phyloP scores from a whole-genome alignment of 37 sponge, comb jelly and placozoan genomes.

The Bolinopsis microptera region DNA sequence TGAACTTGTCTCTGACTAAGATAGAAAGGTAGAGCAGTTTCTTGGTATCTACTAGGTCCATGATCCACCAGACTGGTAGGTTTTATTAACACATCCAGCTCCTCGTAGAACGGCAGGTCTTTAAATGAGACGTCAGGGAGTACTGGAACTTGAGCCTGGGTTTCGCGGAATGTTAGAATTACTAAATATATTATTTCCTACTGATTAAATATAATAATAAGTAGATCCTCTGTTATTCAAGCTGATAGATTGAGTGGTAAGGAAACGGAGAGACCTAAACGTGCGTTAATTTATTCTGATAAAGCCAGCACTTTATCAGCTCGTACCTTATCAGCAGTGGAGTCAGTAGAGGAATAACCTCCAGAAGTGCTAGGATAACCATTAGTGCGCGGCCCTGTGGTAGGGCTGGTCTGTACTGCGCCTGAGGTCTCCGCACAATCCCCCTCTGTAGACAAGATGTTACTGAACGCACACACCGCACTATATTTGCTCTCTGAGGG shows the following conservation, averaged over 20 bases:
- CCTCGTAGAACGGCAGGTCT: constrained; percentile 65
- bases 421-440: background rate
- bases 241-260: too few species aligned
- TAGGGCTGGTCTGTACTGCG: background rate
- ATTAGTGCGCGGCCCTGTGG: background rate
- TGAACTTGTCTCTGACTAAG: constrained; percentile 61
- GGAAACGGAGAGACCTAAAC: too few species aligned
- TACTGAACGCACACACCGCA: background rate
- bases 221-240: too few species aligned
- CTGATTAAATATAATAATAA: too few species aligned
- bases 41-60: constrained; percentile 54
- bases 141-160: constrained; percentile 61
- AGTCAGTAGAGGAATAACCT: background rate
- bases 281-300: too few species aligned
- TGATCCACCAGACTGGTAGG: constrained; percentile 54
- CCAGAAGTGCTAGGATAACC: background rate
- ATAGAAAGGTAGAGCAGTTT: constrained; percentile 61
- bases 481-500: background rate
- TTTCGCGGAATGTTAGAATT: background rate
- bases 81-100: constrained; percentile 30
- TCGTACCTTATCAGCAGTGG: background rate
- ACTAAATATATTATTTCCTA: too few species aligned
- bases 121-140: constrained; percentile 54
- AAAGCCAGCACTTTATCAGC: too few species aligned
- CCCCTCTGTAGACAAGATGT: background rate